Evolutionary conservation across 2,797 vertebrate genomes (phyloP), one percentile per base, ranked within the genome.

Genomic region (Sebastes matsubarae): DNA sequence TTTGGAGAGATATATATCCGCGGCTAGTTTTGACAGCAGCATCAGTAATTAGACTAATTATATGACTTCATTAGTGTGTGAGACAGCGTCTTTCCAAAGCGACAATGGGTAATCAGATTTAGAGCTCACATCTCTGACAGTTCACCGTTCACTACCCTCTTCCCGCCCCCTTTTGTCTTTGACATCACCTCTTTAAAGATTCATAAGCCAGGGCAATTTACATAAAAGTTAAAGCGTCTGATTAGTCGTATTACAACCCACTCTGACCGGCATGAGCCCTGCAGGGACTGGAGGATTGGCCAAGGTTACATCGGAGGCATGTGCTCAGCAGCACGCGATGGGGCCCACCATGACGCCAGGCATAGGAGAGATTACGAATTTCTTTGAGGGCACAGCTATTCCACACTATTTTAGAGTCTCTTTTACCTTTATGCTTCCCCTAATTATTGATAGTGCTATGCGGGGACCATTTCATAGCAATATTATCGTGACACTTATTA

Each of bases 111-210:
- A 86, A 91, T 92, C 88, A 87, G 82, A 92, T 91, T 86, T 84
- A 81, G 77, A 77, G 85, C 85, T 81, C 82, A 77, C 88, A 78
- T 88, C 72, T 88, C 82, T 85, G 88, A 87, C 86, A 85, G 85
- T 77, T 88, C 83, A 68, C 68, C 73, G 52, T 71, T 87, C 85
- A 54, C 78, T 85, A 61, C 58, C 57, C 77, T 86, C 75, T 79
- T 73, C 82, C 86, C 80, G 27, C 91, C 89, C 87, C 65, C 80
- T 86, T 94, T 95, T 95, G 94, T 95, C 95, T 95, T 96, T 96
- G 92, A 92, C 91, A 94, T 94, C 88, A 92, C 89, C 93, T 94
- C 90, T 94, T 96, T 95, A 96, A 95, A 95, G 91, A 95, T 95
- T 96, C 93, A 96, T 95, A 92, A 94, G 86, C 77, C 69, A 1